phyloP scores from a whole-genome alignment of 2,113 vertebrate genomes.

The Geothlypis trichas region DNA sequence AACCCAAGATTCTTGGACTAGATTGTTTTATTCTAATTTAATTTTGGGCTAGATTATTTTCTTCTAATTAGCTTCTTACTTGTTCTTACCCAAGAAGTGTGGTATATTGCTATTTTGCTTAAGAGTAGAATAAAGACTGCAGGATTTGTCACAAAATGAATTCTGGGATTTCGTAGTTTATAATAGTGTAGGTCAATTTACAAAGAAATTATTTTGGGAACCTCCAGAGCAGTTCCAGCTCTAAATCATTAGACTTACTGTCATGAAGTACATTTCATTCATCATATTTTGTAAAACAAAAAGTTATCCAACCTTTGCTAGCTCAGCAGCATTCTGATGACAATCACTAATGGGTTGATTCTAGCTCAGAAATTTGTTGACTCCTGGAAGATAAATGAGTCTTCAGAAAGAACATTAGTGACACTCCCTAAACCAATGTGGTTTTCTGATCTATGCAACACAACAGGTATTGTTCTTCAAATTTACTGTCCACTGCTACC shows the following conservation, averaged over 20 bases:
- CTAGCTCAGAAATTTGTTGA: not conserved
- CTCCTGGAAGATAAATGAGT: not conserved
- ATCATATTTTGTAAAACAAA: not conserved
- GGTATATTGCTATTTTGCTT: not conserved
- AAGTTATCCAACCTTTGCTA: not conserved
- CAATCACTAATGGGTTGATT: slow-evolving; percentile 4
- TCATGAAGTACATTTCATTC: not conserved
- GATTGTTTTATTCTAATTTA: not conserved
- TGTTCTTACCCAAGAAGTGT: not conserved
- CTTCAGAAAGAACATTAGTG: not conserved
- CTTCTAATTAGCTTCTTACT: not conserved
- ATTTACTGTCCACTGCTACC: not conserved
- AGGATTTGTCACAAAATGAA: not conserved
- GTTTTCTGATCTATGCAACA: not conserved
- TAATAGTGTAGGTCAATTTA: not conserved
- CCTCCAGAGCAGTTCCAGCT: not conserved
- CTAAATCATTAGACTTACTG: not conserved
- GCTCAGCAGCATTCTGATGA: not conserved
- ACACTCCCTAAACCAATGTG: not conserved
- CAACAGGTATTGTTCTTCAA: not conserved
- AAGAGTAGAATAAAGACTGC: not conserved
- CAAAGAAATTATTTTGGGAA: not conserved
- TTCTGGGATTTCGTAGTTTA: not conserved
- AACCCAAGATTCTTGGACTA: not conserved
- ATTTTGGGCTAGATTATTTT: not conserved